Evolutionary conservation across 2,888 invertebrate genomes (phyloP), one percentile per base, ranked within the genome.

Genomic region (Drosophila barbarae): DNA sequence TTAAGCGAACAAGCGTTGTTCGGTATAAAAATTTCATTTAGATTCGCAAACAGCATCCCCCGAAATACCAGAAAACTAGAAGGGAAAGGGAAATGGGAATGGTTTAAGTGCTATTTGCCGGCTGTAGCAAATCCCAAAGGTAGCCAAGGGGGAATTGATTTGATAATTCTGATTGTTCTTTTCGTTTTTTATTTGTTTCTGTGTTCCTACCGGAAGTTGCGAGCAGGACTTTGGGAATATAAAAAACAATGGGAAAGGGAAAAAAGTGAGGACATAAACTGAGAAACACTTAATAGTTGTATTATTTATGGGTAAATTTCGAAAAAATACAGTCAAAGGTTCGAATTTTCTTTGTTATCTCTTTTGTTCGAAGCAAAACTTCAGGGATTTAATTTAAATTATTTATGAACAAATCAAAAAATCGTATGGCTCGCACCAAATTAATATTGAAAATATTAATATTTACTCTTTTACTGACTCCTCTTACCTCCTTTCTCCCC

Each of bases 1-100:
- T 72, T 71, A 66, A 66, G 6, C 59, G 59, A 59, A 58, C 59
- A 39, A 66, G 67, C 66, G 34, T 18, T 46, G 13, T 30, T 30
- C 13, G 38, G 77, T 60, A 80, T 78, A 78, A 73, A 84, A 79
- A 81, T 79, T 79, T 84, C 78, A 81, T 81, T 78, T 74, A 68
- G 70, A 66, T 71, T 58, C 66, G 64, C 38, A 57, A 66, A 46
- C 53, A 44, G 26, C 42, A 58, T 63, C 66, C 77, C 64, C 55
- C 36, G 12, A 38, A 66, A 44, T 23, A 56, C n/a, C 32, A 15
- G n/a, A 49, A 57, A 76, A 71, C 72, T 59, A 63, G 38, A 39
- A 7, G 38, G 21, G 12, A 44, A 44, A 55, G 55, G 30, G 47
- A 36, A 18, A 32, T 32, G 64, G 15, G 21, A 26, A 26, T 32